Base-by-base conservation (phyloP, 2,797 vertebrate genomes). In the Periparus ater region DNA sequence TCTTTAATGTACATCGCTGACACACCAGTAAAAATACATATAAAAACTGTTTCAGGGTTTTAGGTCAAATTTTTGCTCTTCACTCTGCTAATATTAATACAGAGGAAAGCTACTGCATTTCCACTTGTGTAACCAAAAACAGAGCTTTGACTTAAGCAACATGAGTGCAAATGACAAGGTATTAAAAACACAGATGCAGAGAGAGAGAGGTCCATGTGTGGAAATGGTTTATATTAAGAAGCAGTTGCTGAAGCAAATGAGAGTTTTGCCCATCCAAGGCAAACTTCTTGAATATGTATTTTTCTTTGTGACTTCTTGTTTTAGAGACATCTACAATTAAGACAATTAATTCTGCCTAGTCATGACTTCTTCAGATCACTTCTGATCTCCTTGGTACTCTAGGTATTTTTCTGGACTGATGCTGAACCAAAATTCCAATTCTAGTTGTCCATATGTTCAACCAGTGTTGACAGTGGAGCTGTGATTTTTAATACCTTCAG, bases 141-240 rank as follows among this genome's bases (percentile, higher is more conserved):
- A 90, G 93, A 93, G 32, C 44, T 90, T 93, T 87, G 85, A 67
- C 80, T 73, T 93, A 82, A 91, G 93, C 62, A 93, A 85, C 71
- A 68, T 11, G 27, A 93, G 91, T 79, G 83, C 53, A 94, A 96
- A 93, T 71, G 63, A 50, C 45, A 93, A 94, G 85, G 80, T 95
- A 92, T 93, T 95, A 92, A 91, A 95, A 95, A 89, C 86, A 93
- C 80, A 87, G 80, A 91, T 90, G 71, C 14, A 78, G 34, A 70
- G 38, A 85, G 38, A 85, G 73, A 84, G 51, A 87, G 23, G 45
- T 77, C 74, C 88, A 65, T 78, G 60, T 85, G 93, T 76, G 77
- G 85, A 91, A 82, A 84, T 63, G 67, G 48, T 93, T 95, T 93
- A 17, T 82, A 91, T 85, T 91, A 93, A 82, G 44, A 79, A 14